Conservation (phyloP, 2,888 invertebrate genomes). For the Pyrrhia umbra region DNA sequence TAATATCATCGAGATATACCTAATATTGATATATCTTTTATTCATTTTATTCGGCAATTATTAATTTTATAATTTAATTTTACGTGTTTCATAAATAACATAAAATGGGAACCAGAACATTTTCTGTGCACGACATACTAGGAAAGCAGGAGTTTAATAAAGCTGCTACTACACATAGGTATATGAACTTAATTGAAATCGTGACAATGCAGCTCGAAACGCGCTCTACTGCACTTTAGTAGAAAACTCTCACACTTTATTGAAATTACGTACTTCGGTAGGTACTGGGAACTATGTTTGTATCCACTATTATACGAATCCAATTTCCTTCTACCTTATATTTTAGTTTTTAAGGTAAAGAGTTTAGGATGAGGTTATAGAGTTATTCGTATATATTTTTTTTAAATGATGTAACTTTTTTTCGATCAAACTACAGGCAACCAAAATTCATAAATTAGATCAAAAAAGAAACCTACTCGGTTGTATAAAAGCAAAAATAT, state of each 20-base stretch:
- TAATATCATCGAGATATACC: too few relatives aligned
- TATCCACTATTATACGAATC: neutral
- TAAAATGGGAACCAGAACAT: neutral
- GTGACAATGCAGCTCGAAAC: conserved; percentile 16
- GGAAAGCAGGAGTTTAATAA: conserved; percentile 19
- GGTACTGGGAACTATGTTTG: neutral
- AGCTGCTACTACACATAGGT: neutral
- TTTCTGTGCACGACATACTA: neutral
- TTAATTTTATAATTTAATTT: neutral
- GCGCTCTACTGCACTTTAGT: conserved; percentile 1
- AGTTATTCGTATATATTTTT: neutral
- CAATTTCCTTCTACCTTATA: too few relatives aligned
- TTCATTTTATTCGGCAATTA: too few relatives aligned
- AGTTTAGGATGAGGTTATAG: too few relatives aligned
- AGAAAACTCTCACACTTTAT: conserved; percentile 17
- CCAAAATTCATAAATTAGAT: neutral
- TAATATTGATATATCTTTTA: too few relatives aligned
- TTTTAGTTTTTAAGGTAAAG: too few relatives aligned
- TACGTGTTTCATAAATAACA: neutral
- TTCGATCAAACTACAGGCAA: neutral
- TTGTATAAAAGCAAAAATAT: conserved; percentile 2
- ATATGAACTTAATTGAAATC: conserved; percentile 37
- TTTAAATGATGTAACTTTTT: neutral
- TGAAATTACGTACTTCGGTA: neutral
- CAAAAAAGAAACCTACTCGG: neutral